Base-by-base conservation (phyloP, 2,888 invertebrate species). In the Odontothrips loti region DNA sequence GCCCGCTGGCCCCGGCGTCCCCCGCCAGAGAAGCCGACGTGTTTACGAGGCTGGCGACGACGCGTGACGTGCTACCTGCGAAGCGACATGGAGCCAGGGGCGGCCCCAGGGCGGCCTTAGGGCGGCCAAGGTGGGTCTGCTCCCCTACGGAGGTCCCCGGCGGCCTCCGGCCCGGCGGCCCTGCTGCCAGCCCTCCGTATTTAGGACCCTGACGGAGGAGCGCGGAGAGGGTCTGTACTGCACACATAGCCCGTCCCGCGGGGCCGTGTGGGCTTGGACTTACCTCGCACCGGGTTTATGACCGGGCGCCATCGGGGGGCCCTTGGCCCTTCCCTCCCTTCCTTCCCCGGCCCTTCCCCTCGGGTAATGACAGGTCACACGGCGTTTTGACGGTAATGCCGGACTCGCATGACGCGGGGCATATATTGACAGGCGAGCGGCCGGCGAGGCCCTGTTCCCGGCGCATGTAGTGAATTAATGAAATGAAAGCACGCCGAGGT, bases 331-430 rank as follows among this genome's bases (percentile, higher is more conserved):
- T 43, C 34, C 34, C 34, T 43, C 6, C 34, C 34, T 6, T 4
- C 34, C 34, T 43, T 15, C 15, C 58, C 15, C 1, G 6, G 15
- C 58, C 58, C 58, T 6, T 58, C 58, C 17, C 34, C 34, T 43
- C 34, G 34, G 58, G 58, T 58, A 58, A 58, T 58, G 58, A 58
- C 58, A 58, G 58, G 58, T 58, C 58, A n/a, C 58, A 10, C 17
- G 17, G 58, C 58, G 58, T 58, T 58, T 58, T 58, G 58, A 58
- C 58, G 58, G 58, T 58, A 58, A 58, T 58, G 58, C 58, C 17
- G 58, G 58, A 58, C 58, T 58, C n/a, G 58, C 58, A 58, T 58
- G 58, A 58, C 58, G 58, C 17, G 58, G 58, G 58, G 58, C 58
- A 58, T 58, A 58, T 58, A 58, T 58, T 58, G 58, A 58, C 58